Percentiles rank a stretch among this genome's conserved stretches.
These are phyloP conservation scores for Eupithecia vulgata DNA, from an alignment of 2,888 invertebrate genomes.

Conservation along the genomic window DNA sequence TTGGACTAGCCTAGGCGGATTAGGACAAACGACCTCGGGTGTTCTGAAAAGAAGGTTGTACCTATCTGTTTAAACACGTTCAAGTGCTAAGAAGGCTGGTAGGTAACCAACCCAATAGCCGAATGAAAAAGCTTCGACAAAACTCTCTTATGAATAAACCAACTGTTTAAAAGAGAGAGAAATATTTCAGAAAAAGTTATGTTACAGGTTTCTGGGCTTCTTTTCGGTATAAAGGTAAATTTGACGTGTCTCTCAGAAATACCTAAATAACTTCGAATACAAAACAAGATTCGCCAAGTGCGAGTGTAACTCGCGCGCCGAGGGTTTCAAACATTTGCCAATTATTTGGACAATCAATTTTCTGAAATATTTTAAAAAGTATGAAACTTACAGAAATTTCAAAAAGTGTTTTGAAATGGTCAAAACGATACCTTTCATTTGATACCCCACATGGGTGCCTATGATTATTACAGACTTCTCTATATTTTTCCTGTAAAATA, in stretches of 20 bases:
- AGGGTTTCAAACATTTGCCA: too few relatives aligned
- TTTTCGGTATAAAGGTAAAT: background rate
- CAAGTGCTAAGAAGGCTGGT: background rate
- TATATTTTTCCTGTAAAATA: too few relatives aligned
- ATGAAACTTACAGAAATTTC: too few relatives aligned
- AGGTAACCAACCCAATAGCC: background rate
- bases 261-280: too few relatives aligned
- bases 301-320: too few relatives aligned
- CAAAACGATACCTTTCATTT: too few relatives aligned
- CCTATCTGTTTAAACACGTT: background rate
- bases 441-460: too few relatives aligned
- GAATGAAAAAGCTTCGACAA: background rate
- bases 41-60: background rate
- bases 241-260: background rate
- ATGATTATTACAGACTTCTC: too few relatives aligned
- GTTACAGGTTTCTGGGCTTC: background rate
- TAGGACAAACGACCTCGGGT: background rate
- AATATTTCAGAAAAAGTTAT: background rate
- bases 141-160: background rate
- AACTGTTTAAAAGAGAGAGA: background rate
- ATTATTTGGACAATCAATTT: too few relatives aligned
- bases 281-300: too few relatives aligned
- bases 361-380: too few relatives aligned
- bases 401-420: too few relatives aligned
- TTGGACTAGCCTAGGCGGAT: background rate